A percentile compares a stretch with the other conserved stretches of the same genome.
These are phyloP conservation scores for Solen grandis DNA, from an alignment of 1,140 invertebrate species.

Conservation along the genomic window DNA sequence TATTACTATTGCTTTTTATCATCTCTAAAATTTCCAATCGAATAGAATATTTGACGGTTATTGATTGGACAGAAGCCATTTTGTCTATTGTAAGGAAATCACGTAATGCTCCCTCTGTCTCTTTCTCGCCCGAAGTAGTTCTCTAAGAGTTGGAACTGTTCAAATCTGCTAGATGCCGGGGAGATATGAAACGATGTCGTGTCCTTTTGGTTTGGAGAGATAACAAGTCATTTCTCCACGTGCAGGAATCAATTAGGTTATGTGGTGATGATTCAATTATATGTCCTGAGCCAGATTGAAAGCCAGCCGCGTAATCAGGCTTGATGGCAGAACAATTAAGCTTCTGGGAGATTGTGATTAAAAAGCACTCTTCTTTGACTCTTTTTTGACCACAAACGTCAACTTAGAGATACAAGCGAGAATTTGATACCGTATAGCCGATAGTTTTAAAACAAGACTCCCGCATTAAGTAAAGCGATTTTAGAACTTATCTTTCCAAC, in stretches of 20 bases:
- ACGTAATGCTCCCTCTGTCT: no score
- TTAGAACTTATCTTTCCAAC: not conserved
- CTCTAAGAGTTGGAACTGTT: no score
- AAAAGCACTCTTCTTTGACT: conserved; percentile 27
- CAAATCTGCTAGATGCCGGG: no score
- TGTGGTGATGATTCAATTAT: conserved; percentile 45
- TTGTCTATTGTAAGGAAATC: no score
- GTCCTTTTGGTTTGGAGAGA: no score
- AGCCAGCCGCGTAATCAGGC: conserved; percentile 6
- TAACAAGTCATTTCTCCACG: no score
- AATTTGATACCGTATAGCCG: not conserved
- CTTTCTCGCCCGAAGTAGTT: no score
- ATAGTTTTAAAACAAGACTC: not conserved
- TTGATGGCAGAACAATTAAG: conserved; percentile 27
- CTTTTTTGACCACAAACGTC: not conserved
- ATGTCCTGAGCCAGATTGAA: conserved; percentile 6
- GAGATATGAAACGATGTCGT: no score
- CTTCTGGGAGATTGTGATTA: conserved; percentile 28
- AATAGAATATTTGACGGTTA: no score
- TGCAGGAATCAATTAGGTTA: conserved; percentile 43
- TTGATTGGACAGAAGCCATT: no score
- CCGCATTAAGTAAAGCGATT: not conserved
- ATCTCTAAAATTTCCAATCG: no score
- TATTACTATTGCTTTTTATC: no score
- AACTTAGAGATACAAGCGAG: not conserved